These are phyloP conservation scores for Campoplex nolae DNA, from an alignment of 2,888 invertebrate species.

Conservation along the genomic window DNA sequence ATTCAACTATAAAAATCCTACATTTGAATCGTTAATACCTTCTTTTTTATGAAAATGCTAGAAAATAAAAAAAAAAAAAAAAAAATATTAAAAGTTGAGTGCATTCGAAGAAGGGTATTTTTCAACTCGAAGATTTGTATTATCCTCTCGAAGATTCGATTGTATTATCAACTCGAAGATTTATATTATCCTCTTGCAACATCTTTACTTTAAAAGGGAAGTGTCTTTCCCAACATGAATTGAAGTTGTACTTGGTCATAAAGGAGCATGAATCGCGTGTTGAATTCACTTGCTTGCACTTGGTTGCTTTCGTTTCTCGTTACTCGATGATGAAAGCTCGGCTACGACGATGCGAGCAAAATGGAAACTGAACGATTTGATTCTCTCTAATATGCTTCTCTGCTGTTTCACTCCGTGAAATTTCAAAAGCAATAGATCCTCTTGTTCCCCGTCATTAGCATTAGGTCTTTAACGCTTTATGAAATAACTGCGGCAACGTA, in stretches of 20 bases:
- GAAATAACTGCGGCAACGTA: neutral
- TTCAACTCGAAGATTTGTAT: neutral
- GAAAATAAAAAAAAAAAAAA: too few species aligned
- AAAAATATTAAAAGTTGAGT: too few species aligned
- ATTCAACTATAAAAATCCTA: too few species aligned
- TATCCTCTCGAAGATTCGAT: too few species aligned
- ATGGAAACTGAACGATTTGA: conserved; percentile 56
- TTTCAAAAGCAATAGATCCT: conserved; percentile 51
- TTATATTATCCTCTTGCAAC: neutral
- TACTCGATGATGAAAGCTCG: conserved; percentile 42
- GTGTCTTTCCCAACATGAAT: neutral
- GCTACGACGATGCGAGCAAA: conserved; percentile 13
- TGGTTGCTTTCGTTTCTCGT: conserved; percentile 58
- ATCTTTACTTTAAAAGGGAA: neutral
- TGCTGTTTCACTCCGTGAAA: conserved; percentile 31
- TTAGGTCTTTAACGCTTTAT: conserved; percentile 49
- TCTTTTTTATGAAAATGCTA: too few species aligned
- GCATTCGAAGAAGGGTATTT: too few species aligned
- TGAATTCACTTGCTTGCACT: conserved; percentile 41
- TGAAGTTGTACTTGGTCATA: neutral
- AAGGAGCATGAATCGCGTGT: conserved; percentile 20
- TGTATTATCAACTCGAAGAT: neutral
- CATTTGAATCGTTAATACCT: too few species aligned
- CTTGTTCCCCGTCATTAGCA: conserved; percentile 32
- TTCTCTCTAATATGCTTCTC: conserved; percentile 18